Evolutionary conservation across 2,113 vertebrate species (phyloP), one percentile per base, ranked within the genome.

Genomic region (Lynx canadensis): DNA sequence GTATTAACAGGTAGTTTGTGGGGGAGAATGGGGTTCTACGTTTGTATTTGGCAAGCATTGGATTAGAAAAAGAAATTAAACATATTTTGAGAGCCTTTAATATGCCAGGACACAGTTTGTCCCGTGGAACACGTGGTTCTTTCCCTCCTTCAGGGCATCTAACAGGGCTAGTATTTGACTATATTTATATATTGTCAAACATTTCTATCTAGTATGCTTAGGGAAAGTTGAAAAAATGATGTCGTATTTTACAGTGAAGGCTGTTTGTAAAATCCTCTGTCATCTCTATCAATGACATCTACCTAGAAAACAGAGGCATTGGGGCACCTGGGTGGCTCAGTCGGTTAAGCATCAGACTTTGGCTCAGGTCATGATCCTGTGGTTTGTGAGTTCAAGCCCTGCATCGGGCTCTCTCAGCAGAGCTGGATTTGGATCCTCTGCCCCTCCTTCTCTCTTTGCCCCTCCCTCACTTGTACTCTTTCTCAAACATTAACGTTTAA

Each of bases 1-100:
- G 66, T 73, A 82, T 38, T 78, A 78, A n/a, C 14, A 89, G 29
- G 63, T 45, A 48, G 66, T 88, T 60, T 65, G 6, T 76, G 16
- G 15, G 23, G 5, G 15, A 48, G 60, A 10, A 55, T 41, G 11
- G 33, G 16, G 9, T 84, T 71, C 31, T 73, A 19, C 25, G 4
- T 45, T 97, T 41, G 76, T 65, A 85, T 89, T 73, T 89, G 78
- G 8, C 92, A 84, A 76, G 65, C 21, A 66, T 0, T 73, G 19
- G 18, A 48, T 80, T 89, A 50, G 36, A 57, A 65, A 94, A 93
- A 94, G 89, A 91, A 73, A 63, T 48, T 71, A 91, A 95, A 68
- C 16, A 71, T 48, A 41, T 92, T 84, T 89, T 74, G 57, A 81
- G 36, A 81, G 23, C 13, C 57, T 81, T 80, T 92, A 85, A 69